Conservation (phyloP, 1,140 invertebrate genomes). For the Temnothorax longispinosus region DNA sequence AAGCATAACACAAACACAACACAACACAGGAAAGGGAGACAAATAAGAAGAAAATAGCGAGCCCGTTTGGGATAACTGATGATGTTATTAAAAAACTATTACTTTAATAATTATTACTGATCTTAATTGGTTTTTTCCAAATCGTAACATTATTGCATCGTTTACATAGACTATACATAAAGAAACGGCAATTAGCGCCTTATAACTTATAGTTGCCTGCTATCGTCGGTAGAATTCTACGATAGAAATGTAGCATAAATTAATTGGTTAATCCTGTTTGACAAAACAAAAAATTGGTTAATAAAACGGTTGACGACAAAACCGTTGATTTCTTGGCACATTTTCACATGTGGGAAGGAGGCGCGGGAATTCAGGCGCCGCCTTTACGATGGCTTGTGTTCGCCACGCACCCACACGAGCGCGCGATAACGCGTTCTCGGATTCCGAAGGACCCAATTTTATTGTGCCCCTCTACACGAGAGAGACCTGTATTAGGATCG, state of each 20-base stretch:
- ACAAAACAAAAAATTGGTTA: not conserved
- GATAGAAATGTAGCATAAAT: not conserved
- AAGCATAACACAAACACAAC: not conserved
- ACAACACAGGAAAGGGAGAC: too few species aligned
- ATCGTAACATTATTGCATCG: not conserved
- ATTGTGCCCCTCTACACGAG: constrained; percentile 4
- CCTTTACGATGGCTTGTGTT: not conserved
- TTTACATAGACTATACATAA: not conserved
- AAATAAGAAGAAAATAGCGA: not conserved
- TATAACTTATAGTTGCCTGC: not conserved
- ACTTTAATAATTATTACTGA: not conserved
- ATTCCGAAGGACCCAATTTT: constrained; percentile 16
- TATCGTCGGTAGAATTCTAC: not conserved
- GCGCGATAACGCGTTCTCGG: not conserved
- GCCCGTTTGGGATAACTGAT: too few species aligned
- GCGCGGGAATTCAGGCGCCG: constrained; percentile 4
- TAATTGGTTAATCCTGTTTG: too few species aligned
- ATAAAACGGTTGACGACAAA: not conserved
- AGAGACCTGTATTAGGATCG: constrained; percentile 4
- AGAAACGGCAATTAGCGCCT: not conserved
- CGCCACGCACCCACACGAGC: not conserved
- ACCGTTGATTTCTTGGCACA: not conserved
- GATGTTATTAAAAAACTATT: too few species aligned
- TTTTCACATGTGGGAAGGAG: not conserved
- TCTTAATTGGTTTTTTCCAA: not conserved